Conservation (phyloP, 2,888 invertebrate genomes). For the Prosopocoilus inquinatus region DNA sequence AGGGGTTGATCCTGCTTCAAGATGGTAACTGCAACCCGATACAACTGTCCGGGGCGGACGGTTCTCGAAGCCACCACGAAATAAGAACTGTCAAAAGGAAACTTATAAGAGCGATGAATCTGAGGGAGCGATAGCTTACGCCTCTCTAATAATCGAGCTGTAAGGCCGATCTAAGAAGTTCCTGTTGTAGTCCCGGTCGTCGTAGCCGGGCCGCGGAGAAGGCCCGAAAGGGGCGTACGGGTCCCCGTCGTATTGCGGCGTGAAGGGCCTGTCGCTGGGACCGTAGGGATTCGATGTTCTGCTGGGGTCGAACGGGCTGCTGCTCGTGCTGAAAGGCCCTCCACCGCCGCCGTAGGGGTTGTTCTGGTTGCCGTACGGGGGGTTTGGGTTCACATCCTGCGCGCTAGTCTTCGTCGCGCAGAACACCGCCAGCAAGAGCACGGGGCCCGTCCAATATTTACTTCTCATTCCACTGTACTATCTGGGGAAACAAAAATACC, state of each 20-base stretch:
- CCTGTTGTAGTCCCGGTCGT: conserved; percentile 9
- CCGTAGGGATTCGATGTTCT: conserved; percentile 21
- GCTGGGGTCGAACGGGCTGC: conserved; percentile 22
- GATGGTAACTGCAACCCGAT: conserved; percentile 83
- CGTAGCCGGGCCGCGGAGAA: conserved; percentile 12
- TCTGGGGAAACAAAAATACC: conserved; percentile 16
- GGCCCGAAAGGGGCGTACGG: conserved; percentile 12
- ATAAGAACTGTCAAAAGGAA: conserved; percentile 68
- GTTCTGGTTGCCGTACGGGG: conserved; percentile 29
- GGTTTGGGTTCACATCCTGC: conserved; percentile 32
- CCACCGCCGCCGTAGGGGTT: conserved; percentile 21
- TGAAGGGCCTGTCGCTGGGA: conserved; percentile 20
- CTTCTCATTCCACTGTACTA: conserved; percentile 30
- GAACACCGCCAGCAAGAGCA: conserved; percentile 27
- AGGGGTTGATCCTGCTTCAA: conserved; percentile 76
- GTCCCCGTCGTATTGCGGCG: conserved; percentile 12
- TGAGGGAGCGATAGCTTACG: conserved; percentile 9
- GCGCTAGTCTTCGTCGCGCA: conserved; percentile 30
- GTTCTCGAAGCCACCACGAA: conserved; percentile 89
- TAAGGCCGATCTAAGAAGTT: conserved; percentile 10
- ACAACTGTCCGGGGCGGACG: conserved; percentile 89
- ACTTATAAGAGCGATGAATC: background rate
- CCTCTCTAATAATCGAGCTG: conserved; percentile 14
- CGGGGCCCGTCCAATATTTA: conserved; percentile 26
- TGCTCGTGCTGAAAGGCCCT: conserved; percentile 14